phyloP scores from a whole-genome alignment of 2,797 vertebrate species.

The Aplochiton taeniatus region DNA sequence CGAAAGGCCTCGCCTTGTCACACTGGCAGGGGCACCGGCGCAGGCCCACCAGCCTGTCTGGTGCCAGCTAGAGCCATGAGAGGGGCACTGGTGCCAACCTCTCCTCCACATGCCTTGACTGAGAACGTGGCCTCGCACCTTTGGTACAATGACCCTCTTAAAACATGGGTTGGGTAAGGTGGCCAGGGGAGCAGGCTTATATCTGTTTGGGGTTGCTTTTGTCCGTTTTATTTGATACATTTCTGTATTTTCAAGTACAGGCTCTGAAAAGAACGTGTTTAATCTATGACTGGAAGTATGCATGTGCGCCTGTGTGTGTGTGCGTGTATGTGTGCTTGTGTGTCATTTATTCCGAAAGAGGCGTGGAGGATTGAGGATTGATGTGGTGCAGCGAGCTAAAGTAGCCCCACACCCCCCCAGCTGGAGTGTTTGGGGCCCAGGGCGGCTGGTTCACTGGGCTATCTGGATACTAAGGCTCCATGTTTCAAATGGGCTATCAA shows the following conservation, averaged over 20 bases:
- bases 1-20: not conserved
- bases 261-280: too few relatives aligned
- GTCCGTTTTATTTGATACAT: slow-evolving; percentile 1
- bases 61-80: slow-evolving; percentile 7
- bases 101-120: too few relatives aligned
- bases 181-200: slow-evolving; percentile 21
- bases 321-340: slow-evolving; percentile 29
- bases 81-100: not conserved
- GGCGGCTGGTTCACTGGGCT: slow-evolving; percentile 46
- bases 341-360: slow-evolving; percentile 7
- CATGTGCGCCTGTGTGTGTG: slow-evolving; percentile 21
- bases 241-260: too few relatives aligned
- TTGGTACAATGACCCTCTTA: not conserved
- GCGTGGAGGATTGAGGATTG: slow-evolving; percentile 44
- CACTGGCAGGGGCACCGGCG: not conserved
- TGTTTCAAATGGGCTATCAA: slow-evolving; percentile 8
- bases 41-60: not conserved
- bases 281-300: not conserved
- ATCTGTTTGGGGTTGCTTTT: slow-evolving; percentile 11
- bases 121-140: too few relatives aligned
- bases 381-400: slow-evolving; percentile 71
- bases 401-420: slow-evolving; percentile 72
- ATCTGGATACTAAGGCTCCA: slow-evolving; percentile 28
- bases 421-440: slow-evolving; percentile 56
- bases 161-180: slow-evolving; percentile 12